Evolutionary conservation across 1,140 invertebrate species (phyloP).

Genomic region (Ephestia elutella): DNA sequence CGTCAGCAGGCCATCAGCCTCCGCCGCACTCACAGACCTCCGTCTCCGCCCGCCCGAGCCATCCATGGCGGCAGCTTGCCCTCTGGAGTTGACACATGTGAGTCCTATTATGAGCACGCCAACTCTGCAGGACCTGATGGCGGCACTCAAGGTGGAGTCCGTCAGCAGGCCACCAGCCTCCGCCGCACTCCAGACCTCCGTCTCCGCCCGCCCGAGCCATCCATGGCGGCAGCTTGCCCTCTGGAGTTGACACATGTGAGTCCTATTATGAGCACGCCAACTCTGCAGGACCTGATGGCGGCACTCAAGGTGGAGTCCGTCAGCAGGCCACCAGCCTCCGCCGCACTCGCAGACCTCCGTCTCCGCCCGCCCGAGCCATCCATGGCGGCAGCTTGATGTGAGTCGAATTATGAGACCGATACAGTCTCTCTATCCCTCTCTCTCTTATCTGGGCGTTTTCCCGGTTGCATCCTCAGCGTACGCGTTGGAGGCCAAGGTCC

Average conservation of each 20-base stretch:
- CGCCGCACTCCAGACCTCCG: conserved; percentile 32
- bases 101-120: conserved; percentile 30
- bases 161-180: conserved; percentile 37
- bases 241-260: conserved; percentile 68
- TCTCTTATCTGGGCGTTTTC: no score
- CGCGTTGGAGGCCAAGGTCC: no score
- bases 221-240: conserved; percentile 69
- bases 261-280: conserved; percentile 31
- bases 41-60: conserved; percentile 55
- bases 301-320: conserved; percentile 55
- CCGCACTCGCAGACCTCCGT: conserved; percentile 37
- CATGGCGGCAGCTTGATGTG: conserved; percentile 69
- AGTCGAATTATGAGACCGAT: conserved; percentile 29
- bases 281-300: conserved; percentile 64
- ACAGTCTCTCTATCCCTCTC: no score
- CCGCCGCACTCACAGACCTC: conserved; percentile 27
- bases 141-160: conserved; percentile 53
- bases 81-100: conserved; percentile 69
- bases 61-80: conserved; percentile 69
- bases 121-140: conserved; percentile 64
- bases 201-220: conserved; percentile 55
- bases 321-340: conserved; percentile 33
- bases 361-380: conserved; percentile 50
- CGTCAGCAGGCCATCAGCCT: conserved; percentile 36
- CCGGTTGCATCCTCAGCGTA: no score